These are phyloP conservation scores for Conus betulinus DNA, from an alignment of 1,140 invertebrate genomes.

Conservation along the genomic window DNA sequence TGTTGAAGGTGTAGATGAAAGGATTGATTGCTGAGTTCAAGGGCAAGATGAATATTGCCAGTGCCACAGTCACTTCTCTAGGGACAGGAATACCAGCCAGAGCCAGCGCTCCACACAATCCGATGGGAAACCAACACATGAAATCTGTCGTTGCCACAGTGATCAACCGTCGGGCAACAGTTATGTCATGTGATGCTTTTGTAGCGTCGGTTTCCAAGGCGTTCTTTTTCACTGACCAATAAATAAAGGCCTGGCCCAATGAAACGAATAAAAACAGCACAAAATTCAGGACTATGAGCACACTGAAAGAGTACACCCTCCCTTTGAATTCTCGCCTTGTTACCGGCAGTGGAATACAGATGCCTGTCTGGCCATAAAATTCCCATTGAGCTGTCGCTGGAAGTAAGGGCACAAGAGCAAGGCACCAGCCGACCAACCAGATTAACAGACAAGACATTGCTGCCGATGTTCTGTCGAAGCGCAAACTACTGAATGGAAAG, in stretches of 20 bases:
- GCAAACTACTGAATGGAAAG: constrained; percentile 6
- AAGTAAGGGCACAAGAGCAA: constrained; percentile 26
- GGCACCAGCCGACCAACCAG: constrained; percentile 1
- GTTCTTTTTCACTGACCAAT: constrained; percentile 29
- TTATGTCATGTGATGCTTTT: constrained; percentile 16
- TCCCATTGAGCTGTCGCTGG: constrained; percentile 31
- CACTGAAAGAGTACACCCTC: constrained; percentile 45
- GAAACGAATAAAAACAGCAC: constrained; percentile 44
- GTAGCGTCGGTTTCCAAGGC: neutral
- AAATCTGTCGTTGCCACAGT: constrained; percentile 36
- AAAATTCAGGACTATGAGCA: constrained; percentile 53
- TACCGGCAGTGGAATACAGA: constrained; percentile 50
- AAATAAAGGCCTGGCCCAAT: constrained; percentile 49
- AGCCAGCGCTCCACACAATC: neutral
- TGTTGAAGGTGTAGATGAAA: too few relatives aligned
- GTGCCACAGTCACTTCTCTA: neutral
- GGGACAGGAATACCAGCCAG: constrained; percentile 28
- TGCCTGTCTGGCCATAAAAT: constrained; percentile 42
- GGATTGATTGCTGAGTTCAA: too few relatives aligned
- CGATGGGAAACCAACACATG: constrained; percentile 43
- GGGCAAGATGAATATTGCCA: too few relatives aligned
- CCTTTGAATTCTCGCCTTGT: constrained; percentile 26
- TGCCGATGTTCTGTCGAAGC: constrained; percentile 27
- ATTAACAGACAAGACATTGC: constrained; percentile 18
- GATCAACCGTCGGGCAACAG: constrained; percentile 30